These are phyloP conservation scores for Argynnis bischoffii DNA, from an alignment of 2,888 invertebrate genomes.

Conservation along the genomic window DNA sequence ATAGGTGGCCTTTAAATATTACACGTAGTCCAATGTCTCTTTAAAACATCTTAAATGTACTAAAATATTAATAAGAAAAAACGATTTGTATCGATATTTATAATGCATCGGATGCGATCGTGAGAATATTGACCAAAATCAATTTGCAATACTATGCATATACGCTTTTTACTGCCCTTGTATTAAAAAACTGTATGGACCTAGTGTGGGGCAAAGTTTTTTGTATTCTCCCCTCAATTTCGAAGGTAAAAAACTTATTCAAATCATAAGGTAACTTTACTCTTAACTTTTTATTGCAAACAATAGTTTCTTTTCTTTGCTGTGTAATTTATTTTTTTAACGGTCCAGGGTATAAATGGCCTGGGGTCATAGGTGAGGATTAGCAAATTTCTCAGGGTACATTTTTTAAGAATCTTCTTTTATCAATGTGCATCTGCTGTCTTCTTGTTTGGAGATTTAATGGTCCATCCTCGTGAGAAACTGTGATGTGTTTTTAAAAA, in stretches of 20 bases:
- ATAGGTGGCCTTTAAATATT: background rate
- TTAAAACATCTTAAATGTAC: background rate
- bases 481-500: background rate
- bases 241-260: constrained; percentile 59
- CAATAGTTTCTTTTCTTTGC: constrained; percentile 69
- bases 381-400: constrained; percentile 71
- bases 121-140: constrained; percentile 72
- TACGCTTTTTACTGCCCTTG: constrained; percentile 57
- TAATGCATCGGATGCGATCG: constrained; percentile 49
- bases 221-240: constrained; percentile 68
- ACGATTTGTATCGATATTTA: constrained; percentile 3
- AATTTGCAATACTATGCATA: constrained; percentile 72
- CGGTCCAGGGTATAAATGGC: constrained; percentile 66
- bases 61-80: background rate
- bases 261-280: constrained; percentile 71
- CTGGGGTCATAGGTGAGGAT: constrained; percentile 78
- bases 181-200: constrained; percentile 69
- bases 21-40: too few relatives aligned
- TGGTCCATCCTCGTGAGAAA: constrained; percentile 43
- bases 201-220: constrained; percentile 56
- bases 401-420: constrained; percentile 59
- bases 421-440: constrained; percentile 70
- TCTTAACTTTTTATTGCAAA: constrained; percentile 71
- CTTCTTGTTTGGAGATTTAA: constrained; percentile 43
- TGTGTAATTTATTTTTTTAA: constrained; percentile 71